Conservation (phyloP, 2,888 invertebrate genomes). For the Coleophora flavipennella region DNA sequence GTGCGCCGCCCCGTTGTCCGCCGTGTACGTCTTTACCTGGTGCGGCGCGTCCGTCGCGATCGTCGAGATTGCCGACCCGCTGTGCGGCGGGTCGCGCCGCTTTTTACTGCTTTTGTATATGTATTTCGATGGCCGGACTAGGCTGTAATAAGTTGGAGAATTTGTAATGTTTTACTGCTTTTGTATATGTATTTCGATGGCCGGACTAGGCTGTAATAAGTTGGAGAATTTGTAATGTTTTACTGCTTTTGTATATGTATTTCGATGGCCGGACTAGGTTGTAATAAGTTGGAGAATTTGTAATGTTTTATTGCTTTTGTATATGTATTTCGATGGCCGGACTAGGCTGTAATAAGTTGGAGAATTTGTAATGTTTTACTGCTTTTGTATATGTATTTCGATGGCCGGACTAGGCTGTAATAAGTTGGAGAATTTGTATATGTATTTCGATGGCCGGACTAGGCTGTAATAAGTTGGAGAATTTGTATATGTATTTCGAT, state of each 20-base stretch:
- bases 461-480: too few species aligned
- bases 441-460: too few species aligned
- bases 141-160: slow-evolving; percentile 26
- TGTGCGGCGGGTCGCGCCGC: slow-evolving; percentile 52
- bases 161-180: slow-evolving; percentile 25
- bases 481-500: too few species aligned
- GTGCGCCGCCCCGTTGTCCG: slow-evolving; percentile 88
- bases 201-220: slow-evolving; percentile 50
- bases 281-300: too few species aligned
- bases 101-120: slow-evolving; percentile 65
- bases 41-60: slow-evolving; percentile 80
- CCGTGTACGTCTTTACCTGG: slow-evolving; percentile 97
- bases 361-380: too few species aligned
- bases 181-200: slow-evolving; percentile 63
- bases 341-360: too few species aligned
- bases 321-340: too few species aligned
- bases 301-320: too few species aligned
- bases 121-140: slow-evolving; percentile 62
- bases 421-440: too few species aligned
- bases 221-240: too few species aligned
- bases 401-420: too few species aligned
- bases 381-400: too few species aligned
- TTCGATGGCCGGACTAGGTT: slow-evolving; percentile 62
- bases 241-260: slow-evolving; percentile 60
- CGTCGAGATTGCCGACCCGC: slow-evolving; percentile 65